These are phyloP conservation scores for Crotalus adamanteus DNA, from an alignment of 2,797 vertebrate species.

Conservation along the genomic window DNA sequence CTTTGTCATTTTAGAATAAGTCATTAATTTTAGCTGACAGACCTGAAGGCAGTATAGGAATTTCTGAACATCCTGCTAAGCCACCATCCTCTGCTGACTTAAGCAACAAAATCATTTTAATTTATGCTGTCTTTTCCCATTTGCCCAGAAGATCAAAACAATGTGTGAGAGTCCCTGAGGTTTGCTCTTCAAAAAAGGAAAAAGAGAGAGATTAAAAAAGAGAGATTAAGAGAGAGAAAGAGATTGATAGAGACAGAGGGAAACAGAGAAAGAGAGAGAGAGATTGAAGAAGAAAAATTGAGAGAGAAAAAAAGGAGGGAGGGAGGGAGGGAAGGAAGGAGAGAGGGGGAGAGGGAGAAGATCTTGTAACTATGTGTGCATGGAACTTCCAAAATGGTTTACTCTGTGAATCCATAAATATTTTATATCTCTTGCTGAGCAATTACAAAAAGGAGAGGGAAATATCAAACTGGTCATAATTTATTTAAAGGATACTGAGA, in stretches of 20 bases:
- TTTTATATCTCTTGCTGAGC: constrained; percentile 44
- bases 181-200: constrained; percentile 49
- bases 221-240: neutral
- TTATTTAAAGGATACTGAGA: constrained; percentile 51
- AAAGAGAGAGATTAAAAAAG: neutral
- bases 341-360: neutral
- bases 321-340: neutral
- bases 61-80: constrained; percentile 42
- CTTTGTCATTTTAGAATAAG: constrained; percentile 54
- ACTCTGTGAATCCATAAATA: constrained; percentile 49
- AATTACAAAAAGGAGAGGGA: constrained; percentile 37
- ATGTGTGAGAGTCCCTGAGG: constrained; percentile 4
- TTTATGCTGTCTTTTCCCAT: constrained; percentile 62
- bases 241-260: neutral
- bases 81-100: constrained; percentile 60
- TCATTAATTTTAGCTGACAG: constrained; percentile 68
- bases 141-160: constrained; percentile 48
- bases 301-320: neutral
- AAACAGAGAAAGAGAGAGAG: neutral
- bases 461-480: constrained; percentile 53
- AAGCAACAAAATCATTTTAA: constrained; percentile 57
- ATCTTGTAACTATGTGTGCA: constrained; percentile 31
- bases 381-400: constrained; percentile 40
- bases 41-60: constrained; percentile 58
- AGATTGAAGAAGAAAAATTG: neutral